These are phyloP conservation scores for Metopia argyrocephala DNA, from an alignment of 2,888 invertebrate species.

Conservation along the genomic window DNA sequence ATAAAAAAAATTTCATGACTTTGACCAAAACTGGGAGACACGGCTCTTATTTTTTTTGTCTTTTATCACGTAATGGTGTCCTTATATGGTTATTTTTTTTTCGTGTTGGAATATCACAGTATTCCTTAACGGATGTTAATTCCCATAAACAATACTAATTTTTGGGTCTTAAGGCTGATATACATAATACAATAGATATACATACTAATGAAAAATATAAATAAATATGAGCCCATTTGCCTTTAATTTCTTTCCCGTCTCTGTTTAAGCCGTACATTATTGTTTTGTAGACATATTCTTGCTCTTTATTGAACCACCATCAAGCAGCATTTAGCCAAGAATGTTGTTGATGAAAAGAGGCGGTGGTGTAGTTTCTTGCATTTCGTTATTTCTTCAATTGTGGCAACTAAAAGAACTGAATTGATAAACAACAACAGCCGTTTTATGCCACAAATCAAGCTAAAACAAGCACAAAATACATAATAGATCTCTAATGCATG, in stretches of 20 bases:
- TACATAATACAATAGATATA: too few relatives aligned
- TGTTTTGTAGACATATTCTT: not conserved
- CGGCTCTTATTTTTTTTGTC: too few relatives aligned
- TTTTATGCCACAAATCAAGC: slow-evolving; percentile 50
- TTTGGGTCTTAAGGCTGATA: too few relatives aligned
- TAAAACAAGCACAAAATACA: slow-evolving; percentile 30
- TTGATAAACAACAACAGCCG: slow-evolving; percentile 11
- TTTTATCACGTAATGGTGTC: too few relatives aligned
- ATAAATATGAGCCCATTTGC: not conserved
- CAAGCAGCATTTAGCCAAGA: slow-evolving; percentile 10
- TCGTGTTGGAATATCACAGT: too few relatives aligned
- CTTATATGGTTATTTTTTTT: too few relatives aligned
- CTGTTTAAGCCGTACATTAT: slow-evolving; percentile 12
- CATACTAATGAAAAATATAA: too few relatives aligned
- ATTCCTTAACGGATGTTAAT: too few relatives aligned
- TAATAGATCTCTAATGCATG: slow-evolving; percentile 32
- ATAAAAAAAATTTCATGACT: too few relatives aligned
- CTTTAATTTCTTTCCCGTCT: not conserved
- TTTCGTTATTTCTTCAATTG: slow-evolving; percentile 9
- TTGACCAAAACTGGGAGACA: too few relatives aligned
- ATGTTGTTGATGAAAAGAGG: slow-evolving; percentile 51
- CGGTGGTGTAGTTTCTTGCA: slow-evolving; percentile 36
- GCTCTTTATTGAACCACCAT: not conserved
- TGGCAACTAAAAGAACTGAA: slow-evolving; percentile 43
- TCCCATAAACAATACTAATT: too few relatives aligned